Evolutionary conservation across 2,797 vertebrate genomes (phyloP).

Genomic region (Furcifer pardalis): DNA sequence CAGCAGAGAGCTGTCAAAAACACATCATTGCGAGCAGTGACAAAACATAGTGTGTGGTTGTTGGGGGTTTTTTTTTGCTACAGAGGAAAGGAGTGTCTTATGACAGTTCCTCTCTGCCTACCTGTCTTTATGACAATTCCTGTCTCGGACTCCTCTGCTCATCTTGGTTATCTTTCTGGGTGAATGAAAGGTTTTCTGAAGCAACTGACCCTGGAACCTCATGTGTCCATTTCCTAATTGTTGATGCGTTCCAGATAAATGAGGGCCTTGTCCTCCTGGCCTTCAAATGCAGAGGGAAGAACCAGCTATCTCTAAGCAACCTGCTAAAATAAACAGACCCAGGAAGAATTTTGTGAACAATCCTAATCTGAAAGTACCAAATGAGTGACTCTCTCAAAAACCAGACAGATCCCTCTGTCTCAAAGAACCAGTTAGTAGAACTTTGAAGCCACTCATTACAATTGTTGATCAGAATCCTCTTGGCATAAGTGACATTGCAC

Average conservation of each 20-base stretch:
- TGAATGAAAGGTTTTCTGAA: constrained; percentile 48
- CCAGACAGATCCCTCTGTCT: neutral
- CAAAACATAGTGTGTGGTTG: constrained; percentile 47
- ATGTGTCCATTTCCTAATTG: constrained; percentile 31
- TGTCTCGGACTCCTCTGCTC: neutral
- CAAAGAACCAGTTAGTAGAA: too few species aligned
- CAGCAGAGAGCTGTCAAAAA: constrained; percentile 46
- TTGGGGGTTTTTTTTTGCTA: constrained; percentile 55
- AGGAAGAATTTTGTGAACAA: constrained; percentile 50
- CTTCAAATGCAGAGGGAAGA: constrained; percentile 56
- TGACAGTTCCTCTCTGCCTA: constrained; percentile 58
- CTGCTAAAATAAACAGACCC: constrained; percentile 75
- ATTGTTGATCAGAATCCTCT: too few species aligned
- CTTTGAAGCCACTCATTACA: too few species aligned
- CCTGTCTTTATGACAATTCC: constrained; percentile 49
- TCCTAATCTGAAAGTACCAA: constrained; percentile 2
- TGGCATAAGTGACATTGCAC: too few species aligned
- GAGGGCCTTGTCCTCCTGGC: constrained; percentile 15
- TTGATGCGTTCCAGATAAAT: constrained; percentile 32
- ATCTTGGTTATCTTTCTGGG: constrained; percentile 58
- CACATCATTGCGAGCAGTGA: constrained; percentile 49
- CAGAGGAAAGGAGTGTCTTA: constrained; percentile 61
- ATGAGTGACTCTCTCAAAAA: neutral
- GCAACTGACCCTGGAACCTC: constrained; percentile 38
- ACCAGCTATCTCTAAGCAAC: constrained; percentile 78